phyloP scores from a whole-genome alignment of 2,113 vertebrate species.

The Hucho hucho region DNA sequence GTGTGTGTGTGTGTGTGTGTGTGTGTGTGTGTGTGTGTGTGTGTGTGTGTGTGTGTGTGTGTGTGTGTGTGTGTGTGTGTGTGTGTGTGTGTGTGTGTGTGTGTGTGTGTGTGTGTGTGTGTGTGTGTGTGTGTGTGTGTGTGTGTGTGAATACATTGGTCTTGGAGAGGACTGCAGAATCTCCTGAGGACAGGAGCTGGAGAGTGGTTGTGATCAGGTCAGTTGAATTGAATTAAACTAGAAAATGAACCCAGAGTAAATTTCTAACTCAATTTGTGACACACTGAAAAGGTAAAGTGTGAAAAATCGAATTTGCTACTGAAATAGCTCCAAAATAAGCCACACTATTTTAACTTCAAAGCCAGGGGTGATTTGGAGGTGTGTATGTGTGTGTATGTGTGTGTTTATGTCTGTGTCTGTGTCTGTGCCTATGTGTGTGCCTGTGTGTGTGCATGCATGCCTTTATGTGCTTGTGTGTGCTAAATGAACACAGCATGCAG shows the following conservation, averaged over 20 bases:
- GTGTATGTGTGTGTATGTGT: too few species aligned
- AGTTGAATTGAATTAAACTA: background rate
- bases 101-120: too few species aligned
- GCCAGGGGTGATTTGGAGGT: slow-evolving; percentile 13
- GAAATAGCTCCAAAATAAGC: slow-evolving; percentile 2
- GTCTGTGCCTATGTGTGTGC: too few species aligned
- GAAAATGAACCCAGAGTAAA: background rate
- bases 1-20: too few species aligned
- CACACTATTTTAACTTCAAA: slow-evolving; percentile 19
- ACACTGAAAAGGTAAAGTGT: background rate
- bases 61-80: too few species aligned
- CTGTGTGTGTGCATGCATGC: too few species aligned
- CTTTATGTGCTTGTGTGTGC: background rate
- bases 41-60: background rate
- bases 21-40: background rate
- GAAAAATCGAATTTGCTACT: background rate
- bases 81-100: too few species aligned
- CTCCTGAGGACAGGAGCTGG: background rate
- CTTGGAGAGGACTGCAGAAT: background rate
- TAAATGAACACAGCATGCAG: slow-evolving; percentile 43
- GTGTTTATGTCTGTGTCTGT: too few species aligned
- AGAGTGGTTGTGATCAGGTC: background rate
- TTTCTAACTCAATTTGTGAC: background rate
- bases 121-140: too few species aligned
- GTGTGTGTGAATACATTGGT: background rate